Conservation (phyloP, 92 coral and sea anemone species). For the Metridium senile region DNA sequence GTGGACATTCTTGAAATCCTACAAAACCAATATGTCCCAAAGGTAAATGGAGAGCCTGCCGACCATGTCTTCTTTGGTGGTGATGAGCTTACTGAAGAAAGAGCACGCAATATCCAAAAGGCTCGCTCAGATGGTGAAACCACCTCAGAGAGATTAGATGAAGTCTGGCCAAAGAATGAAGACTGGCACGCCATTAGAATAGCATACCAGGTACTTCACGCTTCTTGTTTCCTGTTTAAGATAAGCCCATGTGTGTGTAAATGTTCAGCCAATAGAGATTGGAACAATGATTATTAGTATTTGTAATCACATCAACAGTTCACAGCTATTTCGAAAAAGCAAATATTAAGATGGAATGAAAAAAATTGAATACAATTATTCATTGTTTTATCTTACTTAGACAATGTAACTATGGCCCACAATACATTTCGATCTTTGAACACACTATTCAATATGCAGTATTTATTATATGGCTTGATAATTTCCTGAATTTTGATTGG, state of each 20-base stretch:
- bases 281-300: too few relatives aligned
- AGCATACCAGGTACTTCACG: slow-evolving; percentile 46
- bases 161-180: slow-evolving; percentile 68
- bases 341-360: too few relatives aligned
- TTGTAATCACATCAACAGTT: too few relatives aligned
- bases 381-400: too few relatives aligned
- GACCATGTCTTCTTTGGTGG: slow-evolving; percentile 57
- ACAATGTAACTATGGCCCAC: too few relatives aligned
- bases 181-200: slow-evolving; percentile 74
- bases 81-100: slow-evolving; percentile 63
- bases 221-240: background rate
- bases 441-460: too few relatives aligned
- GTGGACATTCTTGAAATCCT: slow-evolving; percentile 51
- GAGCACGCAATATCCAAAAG: slow-evolving; percentile 65
- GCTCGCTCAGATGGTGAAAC: slow-evolving; percentile 54
- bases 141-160: slow-evolving; percentile 38
- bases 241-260: background rate
- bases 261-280: too few relatives aligned
- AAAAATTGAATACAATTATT: too few relatives aligned
- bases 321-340: too few relatives aligned
- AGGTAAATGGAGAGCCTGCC: slow-evolving; percentile 25
- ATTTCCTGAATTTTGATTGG: too few relatives aligned
- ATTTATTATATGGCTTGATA: too few relatives aligned
- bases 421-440: too few relatives aligned
- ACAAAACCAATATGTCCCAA: slow-evolving; percentile 56